These are phyloP conservation scores for Microcaecilia unicolor DNA, from an alignment of 2,797 vertebrate species.

Conservation along the genomic window DNA sequence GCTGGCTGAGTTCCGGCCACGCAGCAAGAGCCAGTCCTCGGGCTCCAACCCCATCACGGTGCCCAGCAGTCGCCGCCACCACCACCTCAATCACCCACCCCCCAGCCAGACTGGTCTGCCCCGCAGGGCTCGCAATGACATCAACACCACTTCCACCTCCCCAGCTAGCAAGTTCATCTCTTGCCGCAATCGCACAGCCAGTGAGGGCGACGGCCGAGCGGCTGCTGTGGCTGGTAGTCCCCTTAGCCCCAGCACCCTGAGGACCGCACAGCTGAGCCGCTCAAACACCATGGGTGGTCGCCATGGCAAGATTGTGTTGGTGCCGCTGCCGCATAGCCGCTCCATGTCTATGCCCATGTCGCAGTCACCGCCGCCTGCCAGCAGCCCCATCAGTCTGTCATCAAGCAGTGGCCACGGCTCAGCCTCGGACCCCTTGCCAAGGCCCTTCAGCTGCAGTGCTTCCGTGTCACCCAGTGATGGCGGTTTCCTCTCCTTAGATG, in stretches of 20 bases:
- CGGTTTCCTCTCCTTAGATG: conserved; percentile 87
- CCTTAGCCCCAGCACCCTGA: conserved; percentile 71
- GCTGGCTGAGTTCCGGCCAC: conserved; percentile 87
- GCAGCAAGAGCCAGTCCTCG: conserved; percentile 95
- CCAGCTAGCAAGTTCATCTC: conserved; percentile 64
- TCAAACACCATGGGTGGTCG: conserved; percentile 67
- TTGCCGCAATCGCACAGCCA: conserved; percentile 81
- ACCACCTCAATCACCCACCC: conserved; percentile 78
- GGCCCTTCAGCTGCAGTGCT: conserved; percentile 79
- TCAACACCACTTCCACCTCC: conserved; percentile 48
- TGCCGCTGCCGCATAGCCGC: conserved; percentile 74
- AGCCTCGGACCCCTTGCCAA: conserved; percentile 39
- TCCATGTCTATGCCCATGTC: conserved; percentile 91
- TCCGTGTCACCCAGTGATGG: conserved; percentile 86
- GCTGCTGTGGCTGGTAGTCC: conserved; percentile 76
- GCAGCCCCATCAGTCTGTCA: conserved; percentile 69
- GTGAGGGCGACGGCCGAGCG: conserved; percentile 81
- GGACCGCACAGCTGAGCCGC: conserved; percentile 72
- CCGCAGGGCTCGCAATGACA: conserved; percentile 81
- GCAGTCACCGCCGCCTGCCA: conserved; percentile 67
- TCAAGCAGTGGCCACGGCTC: conserved; percentile 64
- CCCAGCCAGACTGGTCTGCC: conserved; percentile 85
- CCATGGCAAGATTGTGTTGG: conserved; percentile 26
- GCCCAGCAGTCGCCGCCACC: conserved; percentile 78
- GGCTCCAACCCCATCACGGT: conserved; percentile 76